Percentiles rank a stretch among this genome's conserved stretches.
Conservation (phyloP, 1,140 invertebrate genomes). For the Temnothorax curvispinosus region DNA sequence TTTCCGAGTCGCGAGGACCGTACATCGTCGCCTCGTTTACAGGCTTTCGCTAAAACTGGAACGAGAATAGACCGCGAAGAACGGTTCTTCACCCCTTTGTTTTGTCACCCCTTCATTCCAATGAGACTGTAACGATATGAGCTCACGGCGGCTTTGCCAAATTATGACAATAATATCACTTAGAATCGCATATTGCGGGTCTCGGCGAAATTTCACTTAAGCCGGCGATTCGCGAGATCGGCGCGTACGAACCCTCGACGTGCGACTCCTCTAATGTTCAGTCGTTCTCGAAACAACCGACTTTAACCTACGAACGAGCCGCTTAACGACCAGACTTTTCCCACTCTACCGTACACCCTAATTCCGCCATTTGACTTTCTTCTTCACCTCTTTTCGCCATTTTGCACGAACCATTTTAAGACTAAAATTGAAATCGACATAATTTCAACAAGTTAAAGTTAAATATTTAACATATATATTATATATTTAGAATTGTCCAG, state of each 20-base stretch:
- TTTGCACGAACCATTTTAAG: not conserved
- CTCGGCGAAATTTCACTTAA: constrained; percentile 70
- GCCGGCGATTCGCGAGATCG: constrained; percentile 51
- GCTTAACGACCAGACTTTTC: constrained; percentile 41
- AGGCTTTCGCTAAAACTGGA: constrained; percentile 39
- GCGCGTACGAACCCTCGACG: constrained; percentile 25
- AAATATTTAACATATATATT: too few relatives aligned
- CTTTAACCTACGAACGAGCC: constrained; percentile 66
- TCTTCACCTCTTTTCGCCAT: not conserved
- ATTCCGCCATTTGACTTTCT: constrained; percentile 10
- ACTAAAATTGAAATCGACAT: not conserved
- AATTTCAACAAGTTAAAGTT: not conserved
- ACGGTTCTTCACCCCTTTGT: not conserved
- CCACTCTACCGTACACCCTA: not conserved
- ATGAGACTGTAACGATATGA: constrained; percentile 58
- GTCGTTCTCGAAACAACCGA: constrained; percentile 63
- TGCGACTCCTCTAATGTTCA: constrained; percentile 56
- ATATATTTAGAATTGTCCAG: too few relatives aligned
- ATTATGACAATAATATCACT: constrained; percentile 72
- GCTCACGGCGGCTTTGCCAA: constrained; percentile 62
- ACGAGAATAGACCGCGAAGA: constrained; percentile 19
- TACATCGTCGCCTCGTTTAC: constrained; percentile 56
- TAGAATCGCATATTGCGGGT: constrained; percentile 31
- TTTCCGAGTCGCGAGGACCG: constrained; percentile 15
- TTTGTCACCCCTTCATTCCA: not conserved